These are phyloP conservation scores for Campylomormyrus numenius DNA, from an alignment of 2,113 vertebrate genomes.

Conservation along the genomic window DNA sequence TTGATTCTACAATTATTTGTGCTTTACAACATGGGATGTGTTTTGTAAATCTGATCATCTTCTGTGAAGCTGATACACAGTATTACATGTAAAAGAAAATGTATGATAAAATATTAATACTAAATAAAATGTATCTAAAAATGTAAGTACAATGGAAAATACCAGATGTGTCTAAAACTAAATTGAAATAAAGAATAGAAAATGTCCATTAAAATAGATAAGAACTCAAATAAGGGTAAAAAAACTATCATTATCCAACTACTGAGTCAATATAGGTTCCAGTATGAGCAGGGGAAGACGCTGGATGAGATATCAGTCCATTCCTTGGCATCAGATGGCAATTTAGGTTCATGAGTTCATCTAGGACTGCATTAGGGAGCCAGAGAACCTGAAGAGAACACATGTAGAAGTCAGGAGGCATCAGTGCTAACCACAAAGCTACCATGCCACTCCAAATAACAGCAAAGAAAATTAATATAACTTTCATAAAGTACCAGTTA, in stretches of 20 bases:
- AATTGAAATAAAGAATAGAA: not conserved
- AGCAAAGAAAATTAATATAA: not conserved
- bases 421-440: not conserved
- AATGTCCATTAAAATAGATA: not conserved
- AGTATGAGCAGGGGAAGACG: not conserved
- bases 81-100: not conserved
- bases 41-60: not conserved
- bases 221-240: not conserved
- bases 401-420: not conserved
- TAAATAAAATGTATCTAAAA: not conserved
- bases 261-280: not conserved
- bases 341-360: not conserved
- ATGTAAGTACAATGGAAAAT: not conserved
- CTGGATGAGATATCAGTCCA: not conserved
- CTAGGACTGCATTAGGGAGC: not conserved
- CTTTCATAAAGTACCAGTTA: not conserved
- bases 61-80: not conserved
- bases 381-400: not conserved
- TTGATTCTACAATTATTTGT: not conserved
- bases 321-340: not conserved
- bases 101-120: not conserved
- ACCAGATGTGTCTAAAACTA: not conserved
- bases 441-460: not conserved
- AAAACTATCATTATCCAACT: not conserved
- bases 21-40: not conserved